Conservation (phyloP, 2,113 vertebrate genomes). For the Caretta caretta region DNA sequence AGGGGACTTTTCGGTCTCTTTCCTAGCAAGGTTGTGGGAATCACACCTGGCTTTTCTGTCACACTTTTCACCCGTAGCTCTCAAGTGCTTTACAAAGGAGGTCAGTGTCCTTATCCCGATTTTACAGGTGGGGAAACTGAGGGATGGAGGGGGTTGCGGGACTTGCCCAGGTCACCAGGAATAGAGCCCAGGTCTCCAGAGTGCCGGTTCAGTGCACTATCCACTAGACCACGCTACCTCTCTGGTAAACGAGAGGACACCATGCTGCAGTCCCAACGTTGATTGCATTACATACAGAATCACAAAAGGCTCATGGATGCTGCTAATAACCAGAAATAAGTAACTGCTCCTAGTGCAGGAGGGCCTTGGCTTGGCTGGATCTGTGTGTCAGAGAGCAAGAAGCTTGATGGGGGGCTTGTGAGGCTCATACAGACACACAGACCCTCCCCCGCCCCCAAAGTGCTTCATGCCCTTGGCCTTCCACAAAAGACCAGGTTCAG, state of each 20-base stretch:
- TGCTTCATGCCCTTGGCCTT: too few relatives aligned
- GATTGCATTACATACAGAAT: background rate
- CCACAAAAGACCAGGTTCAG: too few relatives aligned
- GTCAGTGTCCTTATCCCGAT: background rate
- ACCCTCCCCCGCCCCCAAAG: too few relatives aligned
- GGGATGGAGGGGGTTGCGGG: background rate
- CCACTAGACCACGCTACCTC: background rate
- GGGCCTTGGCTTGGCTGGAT: too few relatives aligned
- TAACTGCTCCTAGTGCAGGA: too few relatives aligned
- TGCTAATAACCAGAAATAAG: background rate
- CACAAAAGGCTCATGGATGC: background rate
- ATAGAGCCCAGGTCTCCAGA: background rate
- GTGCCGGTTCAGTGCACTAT: background rate
- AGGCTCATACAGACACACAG: too few relatives aligned
- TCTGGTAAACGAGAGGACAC: background rate
- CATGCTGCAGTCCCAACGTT: background rate
- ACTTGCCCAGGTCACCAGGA: background rate
- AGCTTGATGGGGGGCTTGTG: too few relatives aligned
- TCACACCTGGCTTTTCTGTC: background rate
- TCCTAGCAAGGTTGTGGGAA: background rate
- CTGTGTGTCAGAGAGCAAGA: too few relatives aligned
- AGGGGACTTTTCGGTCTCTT: background rate
- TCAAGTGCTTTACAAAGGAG: background rate
- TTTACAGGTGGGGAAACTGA: background rate
- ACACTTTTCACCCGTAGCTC: background rate